Evolutionary conservation across 2,113 vertebrate genomes (phyloP), one percentile per base, ranked within the genome.

Genomic region (Ellobius talpinus): DNA sequence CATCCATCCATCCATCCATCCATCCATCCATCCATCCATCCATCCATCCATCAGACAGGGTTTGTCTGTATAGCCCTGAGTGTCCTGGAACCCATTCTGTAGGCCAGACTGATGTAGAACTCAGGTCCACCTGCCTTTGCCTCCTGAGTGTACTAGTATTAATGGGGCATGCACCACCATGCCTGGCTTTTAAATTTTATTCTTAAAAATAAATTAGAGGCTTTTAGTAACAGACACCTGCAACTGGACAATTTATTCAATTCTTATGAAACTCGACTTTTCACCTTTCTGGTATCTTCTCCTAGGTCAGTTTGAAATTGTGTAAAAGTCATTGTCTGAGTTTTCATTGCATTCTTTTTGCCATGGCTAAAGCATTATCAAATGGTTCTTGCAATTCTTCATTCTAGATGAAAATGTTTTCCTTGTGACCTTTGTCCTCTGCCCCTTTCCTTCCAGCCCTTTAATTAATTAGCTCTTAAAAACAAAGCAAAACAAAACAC

Each of bases 381-480:
- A 55, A 24, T 66, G 78, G 14, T 68, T 70, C 63, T 76, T 19
- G 45, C 24, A 52, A 55, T 68, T 10, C 2, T 42, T 17, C 29
- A 24, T 85, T 90, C 42, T 87, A 45, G 52, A 55, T 93, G 89
- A 93, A 39, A 45, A 94, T 91, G 73, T 84, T 93, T 93, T 94
- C 12, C 61, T 94, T 66, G 82, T 74, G 90, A 95, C 55, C 74
- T 85, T 96, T 96, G 81, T 63, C 3, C 42, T 1, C 0, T 63
- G 45, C 58, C 72, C 39, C 68, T 76, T 84, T 89, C 58, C 13
- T 19, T 36, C 76, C 36, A 77, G 4, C 68, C 92, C 31, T 95
- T 96, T 87, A 91, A 93, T 91, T 94, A 21, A 23, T 58, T 58
- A 74, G 42, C 74, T 89, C 42, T 93, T 87, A 76, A 84, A 89